A percentile compares a stretch with the other conserved stretches of the same genome.
Conservation (phyloP, 1,140 invertebrate genomes). For the fruit fly (Drosophila melanogaster) region Release_6_plus_ISO1_MT NT_033777.3:26659001-26659500, state of each 20-base stretch:
- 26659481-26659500: slow-evolving; percentile 13
- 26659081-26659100: slow-evolving; percentile 73
- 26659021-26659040: slow-evolving; percentile 22
- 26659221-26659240: slow-evolving; percentile 73
- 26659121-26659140: slow-evolving; percentile 19
- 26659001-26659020: slow-evolving; percentile 48
- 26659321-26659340: slow-evolving; percentile 5
- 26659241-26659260: slow-evolving; percentile 35
- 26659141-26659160: slow-evolving; percentile 55
- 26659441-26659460: slow-evolving; percentile 30
- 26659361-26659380: slow-evolving; percentile 18
- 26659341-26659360: slow-evolving; percentile 4
- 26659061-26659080: slow-evolving; percentile 47
- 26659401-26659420: slow-evolving; percentile 38
- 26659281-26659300: slow-evolving; percentile 73
- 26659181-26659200: slow-evolving; percentile 15
- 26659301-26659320: slow-evolving; percentile 45
- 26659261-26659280: slow-evolving; percentile 25
- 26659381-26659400: slow-evolving; percentile 54
- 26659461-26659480: slow-evolving; percentile 27
- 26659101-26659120: slow-evolving; percentile 25
- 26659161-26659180: slow-evolving; percentile 39
- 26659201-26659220: slow-evolving; percentile 52
- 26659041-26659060: slow-evolving; percentile 9
- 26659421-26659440: slow-evolving; percentile 18